phyloP scores from a whole-genome alignment of 2,797 vertebrate genomes.

The Scarus forsteni region DNA sequence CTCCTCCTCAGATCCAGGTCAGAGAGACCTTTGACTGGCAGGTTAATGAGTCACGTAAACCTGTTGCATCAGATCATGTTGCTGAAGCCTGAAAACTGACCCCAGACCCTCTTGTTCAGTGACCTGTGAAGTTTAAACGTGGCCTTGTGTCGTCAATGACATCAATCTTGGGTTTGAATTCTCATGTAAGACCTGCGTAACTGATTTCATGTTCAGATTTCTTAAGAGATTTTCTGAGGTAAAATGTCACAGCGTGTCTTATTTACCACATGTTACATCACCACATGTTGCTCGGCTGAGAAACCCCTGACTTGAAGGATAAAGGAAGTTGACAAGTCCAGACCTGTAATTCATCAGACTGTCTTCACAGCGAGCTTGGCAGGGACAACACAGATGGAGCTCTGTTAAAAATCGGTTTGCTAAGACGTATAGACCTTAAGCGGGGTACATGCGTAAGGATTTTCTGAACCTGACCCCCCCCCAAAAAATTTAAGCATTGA shows the following conservation, averaged over 20 bases:
- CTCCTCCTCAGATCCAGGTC: background rate
- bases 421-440: no score
- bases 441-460: no score
- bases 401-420: background rate
- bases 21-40: background rate
- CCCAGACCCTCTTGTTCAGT: background rate
- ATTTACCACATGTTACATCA: conserved; percentile 19
- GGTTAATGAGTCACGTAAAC: background rate
- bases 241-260: conserved; percentile 21
- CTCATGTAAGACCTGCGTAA: background rate
- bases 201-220: conserved; percentile 6
- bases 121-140: conserved; percentile 15
- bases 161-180: background rate
- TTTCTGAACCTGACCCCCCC: no score
- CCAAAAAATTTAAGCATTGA: no score
- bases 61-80: conserved; percentile 5
- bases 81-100: conserved; percentile 8
- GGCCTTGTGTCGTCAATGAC: background rate
- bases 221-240: conserved; percentile 2
- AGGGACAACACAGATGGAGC: background rate
- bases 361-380: background rate
- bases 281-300: conserved; percentile 3
- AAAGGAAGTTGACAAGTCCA: conserved; percentile 23
- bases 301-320: conserved; percentile 20
- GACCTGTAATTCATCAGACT: background rate